Conservation (phyloP, 2,797 vertebrate genomes). For the Manis javanica region DNA sequence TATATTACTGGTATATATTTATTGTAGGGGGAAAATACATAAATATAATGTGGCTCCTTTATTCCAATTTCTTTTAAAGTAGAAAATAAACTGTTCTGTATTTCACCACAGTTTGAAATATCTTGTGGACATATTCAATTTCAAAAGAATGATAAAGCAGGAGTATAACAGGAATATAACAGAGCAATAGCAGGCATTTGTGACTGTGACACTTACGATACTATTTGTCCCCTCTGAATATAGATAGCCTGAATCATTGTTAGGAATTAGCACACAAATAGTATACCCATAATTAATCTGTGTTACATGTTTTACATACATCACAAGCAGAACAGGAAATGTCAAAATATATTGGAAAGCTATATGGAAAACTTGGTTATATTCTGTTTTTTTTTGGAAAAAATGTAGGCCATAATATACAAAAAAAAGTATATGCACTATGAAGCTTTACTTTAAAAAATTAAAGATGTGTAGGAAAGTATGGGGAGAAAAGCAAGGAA, state of each 20-base stretch:
- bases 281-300: not conserved
- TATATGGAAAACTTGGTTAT: not conserved
- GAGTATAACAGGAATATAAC: not conserved
- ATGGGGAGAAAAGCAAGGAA: not conserved
- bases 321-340: not conserved
- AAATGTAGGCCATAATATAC: not conserved
- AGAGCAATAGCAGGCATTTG: not conserved
- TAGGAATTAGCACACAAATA: not conserved
- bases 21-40: not conserved
- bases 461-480: not conserved
- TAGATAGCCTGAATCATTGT: not conserved
- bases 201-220: not conserved
- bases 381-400: not conserved
- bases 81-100: not conserved
- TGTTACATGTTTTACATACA: not conserved
- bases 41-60: not conserved
- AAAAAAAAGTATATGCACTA: not conserved
- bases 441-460: not conserved
- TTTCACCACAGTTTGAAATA: not conserved
- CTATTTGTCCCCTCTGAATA: not conserved
- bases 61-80: constrained; percentile 41
- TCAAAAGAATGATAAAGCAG: not conserved
- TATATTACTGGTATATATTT: not conserved
- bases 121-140: not conserved
- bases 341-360: not conserved